phyloP scores from a whole-genome alignment of 2,888 invertebrate genomes.

The Tridacna crocea region DNA sequence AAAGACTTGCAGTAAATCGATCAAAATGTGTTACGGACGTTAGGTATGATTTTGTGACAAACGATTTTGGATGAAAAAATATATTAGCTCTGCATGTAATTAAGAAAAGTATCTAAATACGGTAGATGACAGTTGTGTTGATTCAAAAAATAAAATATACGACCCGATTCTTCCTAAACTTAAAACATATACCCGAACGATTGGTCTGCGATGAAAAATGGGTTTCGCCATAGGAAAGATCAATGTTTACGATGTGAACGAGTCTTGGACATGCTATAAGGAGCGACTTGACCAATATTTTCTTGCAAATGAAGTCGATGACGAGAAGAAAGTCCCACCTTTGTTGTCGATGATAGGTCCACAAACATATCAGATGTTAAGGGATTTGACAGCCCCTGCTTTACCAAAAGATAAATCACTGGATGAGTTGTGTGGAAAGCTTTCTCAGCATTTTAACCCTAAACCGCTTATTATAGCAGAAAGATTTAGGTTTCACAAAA shows the following conservation, averaged over 20 bases:
- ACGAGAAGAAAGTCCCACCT: constrained; percentile 47
- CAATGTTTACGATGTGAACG: constrained; percentile 12
- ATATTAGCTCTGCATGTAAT: too few relatives aligned
- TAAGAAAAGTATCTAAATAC: too few relatives aligned
- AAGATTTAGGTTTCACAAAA: constrained; percentile 53
- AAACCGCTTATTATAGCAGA: constrained; percentile 55
- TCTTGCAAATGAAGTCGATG: constrained; percentile 19
- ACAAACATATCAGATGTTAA: constrained; percentile 33
- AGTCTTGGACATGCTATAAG: constrained; percentile 33
- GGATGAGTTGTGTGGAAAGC: constrained; percentile 31
- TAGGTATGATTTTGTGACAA: too few relatives aligned
- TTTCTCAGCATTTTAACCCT: constrained; percentile 47
- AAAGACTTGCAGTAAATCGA: too few relatives aligned
- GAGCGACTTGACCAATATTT: constrained; percentile 38
- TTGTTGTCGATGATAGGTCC: constrained; percentile 54
- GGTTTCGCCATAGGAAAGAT: constrained; percentile 26
- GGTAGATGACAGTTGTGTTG: too few relatives aligned
- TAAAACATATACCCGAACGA: too few relatives aligned
- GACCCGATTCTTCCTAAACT: too few relatives aligned
- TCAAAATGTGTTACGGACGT: too few relatives aligned
- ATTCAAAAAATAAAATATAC: too few relatives aligned
- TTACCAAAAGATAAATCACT: constrained; percentile 50
- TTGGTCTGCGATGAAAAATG: not conserved
- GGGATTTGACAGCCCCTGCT: constrained; percentile 45
- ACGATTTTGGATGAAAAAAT: too few relatives aligned